phyloP scores from a whole-genome alignment of 2,113 vertebrate genomes.

The Macquaria australasica region DNA sequence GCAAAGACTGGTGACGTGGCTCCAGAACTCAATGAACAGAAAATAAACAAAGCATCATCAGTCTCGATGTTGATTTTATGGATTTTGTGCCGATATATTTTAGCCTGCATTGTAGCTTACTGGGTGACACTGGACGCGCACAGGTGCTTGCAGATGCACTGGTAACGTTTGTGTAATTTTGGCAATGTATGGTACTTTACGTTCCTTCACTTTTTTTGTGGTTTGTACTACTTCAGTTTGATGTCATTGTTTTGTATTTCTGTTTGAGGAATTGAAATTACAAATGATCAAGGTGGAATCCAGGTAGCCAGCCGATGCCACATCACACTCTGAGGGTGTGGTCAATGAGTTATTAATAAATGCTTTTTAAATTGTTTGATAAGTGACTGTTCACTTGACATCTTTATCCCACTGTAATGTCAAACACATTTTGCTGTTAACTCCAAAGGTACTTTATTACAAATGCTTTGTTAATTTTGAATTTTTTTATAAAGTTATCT shows the following conservation, averaged over 20 bases:
- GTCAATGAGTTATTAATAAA: slow-evolving; percentile 7
- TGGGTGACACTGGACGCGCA: slow-evolving; percentile 1
- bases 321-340: background rate
- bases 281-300: slow-evolving; percentile 1
- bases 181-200: slow-evolving; percentile 12
- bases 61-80: background rate
- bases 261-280: slow-evolving; percentile 12
- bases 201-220: background rate
- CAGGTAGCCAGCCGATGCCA: background rate
- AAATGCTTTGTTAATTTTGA: slow-evolving; percentile 33
- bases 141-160: slow-evolving; percentile 22
- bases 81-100: slow-evolving; percentile 26
- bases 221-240: slow-evolving; percentile 33
- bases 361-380: slow-evolving; percentile 40
- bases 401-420: slow-evolving; percentile 16
- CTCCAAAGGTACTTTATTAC: background rate
- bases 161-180: slow-evolving; percentile 1
- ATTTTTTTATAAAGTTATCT: slow-evolving; percentile 59
- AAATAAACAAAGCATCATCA: background rate
- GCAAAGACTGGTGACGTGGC: background rate
- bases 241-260: slow-evolving; percentile 9
- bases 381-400: slow-evolving; percentile 9
- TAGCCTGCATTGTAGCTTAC: background rate
- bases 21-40: too few species aligned
- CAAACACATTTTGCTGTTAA: background rate